Conservation (phyloP, 2,113 vertebrate genomes). For the Anoplopoma fimbria region DNA sequence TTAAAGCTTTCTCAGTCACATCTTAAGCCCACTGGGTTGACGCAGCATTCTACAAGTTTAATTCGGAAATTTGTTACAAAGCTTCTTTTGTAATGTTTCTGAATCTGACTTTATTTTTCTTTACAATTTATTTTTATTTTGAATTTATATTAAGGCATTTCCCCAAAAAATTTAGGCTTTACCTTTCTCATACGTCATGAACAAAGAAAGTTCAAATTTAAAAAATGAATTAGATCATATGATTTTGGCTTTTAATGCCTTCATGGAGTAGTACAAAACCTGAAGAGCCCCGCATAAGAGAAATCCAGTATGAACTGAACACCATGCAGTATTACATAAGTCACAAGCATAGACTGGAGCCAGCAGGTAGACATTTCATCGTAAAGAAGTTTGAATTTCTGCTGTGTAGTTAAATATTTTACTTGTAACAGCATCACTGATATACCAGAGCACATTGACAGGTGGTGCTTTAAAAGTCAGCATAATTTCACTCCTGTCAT, state of each 20-base stretch:
- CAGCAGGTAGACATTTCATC: neutral
- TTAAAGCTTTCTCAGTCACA: neutral
- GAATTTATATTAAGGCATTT: too few relatives aligned
- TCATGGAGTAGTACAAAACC: neutral
- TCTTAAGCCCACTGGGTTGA: neutral
- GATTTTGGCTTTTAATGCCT: neutral
- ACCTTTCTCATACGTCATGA: neutral
- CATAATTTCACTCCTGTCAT: neutral
- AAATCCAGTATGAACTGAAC: neutral
- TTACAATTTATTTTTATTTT: neutral
- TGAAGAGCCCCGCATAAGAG: neutral
- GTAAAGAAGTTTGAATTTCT: too few relatives aligned
- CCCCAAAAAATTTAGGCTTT: neutral
- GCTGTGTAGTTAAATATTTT: neutral
- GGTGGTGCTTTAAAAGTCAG: conserved; percentile 6
- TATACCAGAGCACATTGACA: neutral
- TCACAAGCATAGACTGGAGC: neutral
- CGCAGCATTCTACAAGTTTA: neutral
- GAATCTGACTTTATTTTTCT: neutral
- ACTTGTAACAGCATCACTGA: neutral
- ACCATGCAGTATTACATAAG: neutral
- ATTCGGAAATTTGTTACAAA: neutral
- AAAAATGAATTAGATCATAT: neutral
- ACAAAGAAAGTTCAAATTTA: too few relatives aligned
- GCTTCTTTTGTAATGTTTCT: neutral